These are phyloP conservation scores for Saguinus midas DNA, from an alignment of 2,113 vertebrate species.

Conservation along the genomic window DNA sequence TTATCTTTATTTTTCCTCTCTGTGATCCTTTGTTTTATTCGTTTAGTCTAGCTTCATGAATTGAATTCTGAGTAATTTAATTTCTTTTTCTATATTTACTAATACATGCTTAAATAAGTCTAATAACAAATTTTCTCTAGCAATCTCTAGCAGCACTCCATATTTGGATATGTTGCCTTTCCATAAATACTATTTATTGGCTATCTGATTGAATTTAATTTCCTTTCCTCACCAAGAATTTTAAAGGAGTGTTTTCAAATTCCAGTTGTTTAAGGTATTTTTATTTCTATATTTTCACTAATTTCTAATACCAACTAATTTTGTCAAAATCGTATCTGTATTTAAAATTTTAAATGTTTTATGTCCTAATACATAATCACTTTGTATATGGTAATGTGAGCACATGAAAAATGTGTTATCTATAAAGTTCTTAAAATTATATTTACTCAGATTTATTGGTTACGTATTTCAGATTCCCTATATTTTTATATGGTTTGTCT, in stretches of 20 bases:
- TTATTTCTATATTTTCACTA: neutral
- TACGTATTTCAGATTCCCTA: neutral
- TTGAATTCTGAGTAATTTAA: neutral
- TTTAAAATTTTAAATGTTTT: neutral
- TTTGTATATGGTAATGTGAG: neutral
- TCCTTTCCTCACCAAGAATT: neutral
- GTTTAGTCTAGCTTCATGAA: neutral
- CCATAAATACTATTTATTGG: neutral
- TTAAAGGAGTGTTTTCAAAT: neutral
- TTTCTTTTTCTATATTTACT: neutral
- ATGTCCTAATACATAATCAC: neutral
- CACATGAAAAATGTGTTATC: neutral
- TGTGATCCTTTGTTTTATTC: too few species aligned
- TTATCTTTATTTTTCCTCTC: neutral
- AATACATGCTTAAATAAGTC: neutral
- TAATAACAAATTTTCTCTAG: neutral
- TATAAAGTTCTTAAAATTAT: neutral
- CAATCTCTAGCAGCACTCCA: neutral
- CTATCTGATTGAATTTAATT: neutral
- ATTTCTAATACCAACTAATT: neutral
- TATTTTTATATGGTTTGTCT: neutral
- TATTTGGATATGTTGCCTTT: neutral
- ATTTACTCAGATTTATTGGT: neutral
- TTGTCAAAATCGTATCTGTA: neutral
- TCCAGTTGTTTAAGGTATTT: neutral